Evolutionary conservation across 2,797 vertebrate genomes (phyloP).

Genomic region (Echeneis naucrates): DNA sequence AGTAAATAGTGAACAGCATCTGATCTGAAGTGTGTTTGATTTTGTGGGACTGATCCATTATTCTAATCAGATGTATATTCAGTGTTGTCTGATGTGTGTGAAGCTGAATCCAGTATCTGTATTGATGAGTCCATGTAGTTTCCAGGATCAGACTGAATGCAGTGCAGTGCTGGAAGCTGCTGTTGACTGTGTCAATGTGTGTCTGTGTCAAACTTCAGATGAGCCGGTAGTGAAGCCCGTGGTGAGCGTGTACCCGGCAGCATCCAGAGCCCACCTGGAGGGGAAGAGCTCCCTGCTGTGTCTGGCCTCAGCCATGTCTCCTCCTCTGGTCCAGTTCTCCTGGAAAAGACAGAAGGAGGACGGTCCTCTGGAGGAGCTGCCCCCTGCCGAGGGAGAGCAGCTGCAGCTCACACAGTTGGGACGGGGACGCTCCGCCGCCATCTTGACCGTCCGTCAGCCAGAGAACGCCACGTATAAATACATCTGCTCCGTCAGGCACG

Average conservation of each 20-base stretch:
- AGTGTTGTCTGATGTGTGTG: no score
- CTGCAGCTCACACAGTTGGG: slow-evolving; percentile 41
- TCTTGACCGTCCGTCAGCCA: neutral
- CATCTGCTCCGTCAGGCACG: slow-evolving; percentile 30
- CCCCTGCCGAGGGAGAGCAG: slow-evolving; percentile 9
- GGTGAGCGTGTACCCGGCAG: no score
- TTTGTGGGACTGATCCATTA: no score
- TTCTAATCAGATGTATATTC: no score
- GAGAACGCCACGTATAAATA: slow-evolving; percentile 5
- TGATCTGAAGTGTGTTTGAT: no score
- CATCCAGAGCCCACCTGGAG: slow-evolving; percentile 14
- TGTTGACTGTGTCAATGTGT: no score
- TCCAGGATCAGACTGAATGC: no score
- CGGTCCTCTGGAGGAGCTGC: neutral
- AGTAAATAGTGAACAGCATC: no score
- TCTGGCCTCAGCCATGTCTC: slow-evolving; percentile 52
- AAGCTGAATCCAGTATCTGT: neutral
- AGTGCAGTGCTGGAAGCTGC: no score
- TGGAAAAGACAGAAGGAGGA: slow-evolving; percentile 39
- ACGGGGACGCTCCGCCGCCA: neutral
- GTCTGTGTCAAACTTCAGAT: no score
- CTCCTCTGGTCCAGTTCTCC: slow-evolving; percentile 47
- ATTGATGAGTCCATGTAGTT: neutral
- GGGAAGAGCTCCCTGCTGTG: slow-evolving; percentile 43
- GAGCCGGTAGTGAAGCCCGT: no score